phyloP scores from a whole-genome alignment of 2,888 invertebrate genomes.

The Oxytorus armatus region DNA sequence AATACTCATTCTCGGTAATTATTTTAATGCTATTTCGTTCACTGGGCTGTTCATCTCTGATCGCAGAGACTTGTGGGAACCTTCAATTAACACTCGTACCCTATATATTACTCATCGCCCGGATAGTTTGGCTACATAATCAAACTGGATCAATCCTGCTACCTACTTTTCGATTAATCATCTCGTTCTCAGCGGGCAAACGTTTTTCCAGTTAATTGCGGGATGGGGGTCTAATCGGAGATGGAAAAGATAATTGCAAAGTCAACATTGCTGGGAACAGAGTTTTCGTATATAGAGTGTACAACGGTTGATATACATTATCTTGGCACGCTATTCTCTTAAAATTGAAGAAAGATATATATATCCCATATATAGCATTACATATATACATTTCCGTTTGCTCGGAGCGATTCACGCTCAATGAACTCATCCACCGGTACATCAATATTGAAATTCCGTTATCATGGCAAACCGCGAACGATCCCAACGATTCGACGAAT shows the following conservation, averaged over 20 bases:
- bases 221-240: constrained; percentile 51
- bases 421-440: constrained; percentile 65
- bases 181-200: constrained; percentile 48
- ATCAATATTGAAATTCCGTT: constrained; percentile 69
- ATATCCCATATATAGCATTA: background rate
- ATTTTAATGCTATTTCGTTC: background rate
- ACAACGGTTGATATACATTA: constrained; percentile 48
- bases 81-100: constrained; percentile 53
- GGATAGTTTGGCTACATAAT: constrained; percentile 42
- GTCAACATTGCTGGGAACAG: constrained; percentile 48
- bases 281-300: constrained; percentile 49
- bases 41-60: background rate
- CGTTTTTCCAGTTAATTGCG: constrained; percentile 61
- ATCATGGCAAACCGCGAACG: constrained; percentile 64
- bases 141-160: constrained; percentile 16
- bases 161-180: constrained; percentile 60
- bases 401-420: constrained; percentile 56
- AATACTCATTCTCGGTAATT: too few species aligned
- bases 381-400: constrained; percentile 28
- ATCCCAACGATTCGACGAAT: constrained; percentile 60
- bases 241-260: constrained; percentile 63
- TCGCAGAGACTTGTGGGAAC: constrained; percentile 5
- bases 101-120: constrained; percentile 41
- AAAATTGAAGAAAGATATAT: constrained; percentile 22
- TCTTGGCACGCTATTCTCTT: constrained; percentile 37